Evolutionary conservation across 2,113 vertebrate genomes (phyloP).

Genomic region (Picathartes gymnocephalus): DNA sequence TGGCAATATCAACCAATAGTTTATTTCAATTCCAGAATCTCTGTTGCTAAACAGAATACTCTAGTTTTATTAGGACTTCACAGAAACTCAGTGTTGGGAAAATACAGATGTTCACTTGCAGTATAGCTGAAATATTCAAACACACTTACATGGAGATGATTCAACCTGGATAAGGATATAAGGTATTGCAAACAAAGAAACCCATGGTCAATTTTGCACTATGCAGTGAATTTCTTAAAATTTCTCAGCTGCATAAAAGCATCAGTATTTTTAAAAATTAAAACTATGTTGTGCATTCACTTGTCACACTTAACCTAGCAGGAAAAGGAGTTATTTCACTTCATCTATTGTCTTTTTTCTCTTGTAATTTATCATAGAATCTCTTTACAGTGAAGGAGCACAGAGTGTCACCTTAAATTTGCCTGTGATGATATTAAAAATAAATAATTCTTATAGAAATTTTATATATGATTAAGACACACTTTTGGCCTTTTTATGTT

Average conservation of each 20-base stretch:
- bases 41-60: not conserved
- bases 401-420: not conserved
- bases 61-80: not conserved
- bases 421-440: not conserved
- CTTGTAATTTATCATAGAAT: not conserved
- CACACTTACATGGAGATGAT: not conserved
- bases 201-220: not conserved
- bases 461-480: not conserved
- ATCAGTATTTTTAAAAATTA: not conserved
- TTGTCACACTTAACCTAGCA: not conserved
- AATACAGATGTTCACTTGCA: not conserved
- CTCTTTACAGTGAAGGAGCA: not conserved
- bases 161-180: not conserved
- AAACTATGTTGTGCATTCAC: not conserved
- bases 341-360: not conserved
- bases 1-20: not conserved
- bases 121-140: not conserved
- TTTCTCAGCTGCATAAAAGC: not conserved
- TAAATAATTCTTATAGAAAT: not conserved
- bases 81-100: not conserved
- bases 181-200: not conserved
- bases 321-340: not conserved
- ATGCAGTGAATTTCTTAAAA: not conserved
- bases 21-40: not conserved
- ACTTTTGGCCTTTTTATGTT: not conserved